Conservation (phyloP, 1,140 invertebrate species). For the Alviniconcha marisindica region DNA sequence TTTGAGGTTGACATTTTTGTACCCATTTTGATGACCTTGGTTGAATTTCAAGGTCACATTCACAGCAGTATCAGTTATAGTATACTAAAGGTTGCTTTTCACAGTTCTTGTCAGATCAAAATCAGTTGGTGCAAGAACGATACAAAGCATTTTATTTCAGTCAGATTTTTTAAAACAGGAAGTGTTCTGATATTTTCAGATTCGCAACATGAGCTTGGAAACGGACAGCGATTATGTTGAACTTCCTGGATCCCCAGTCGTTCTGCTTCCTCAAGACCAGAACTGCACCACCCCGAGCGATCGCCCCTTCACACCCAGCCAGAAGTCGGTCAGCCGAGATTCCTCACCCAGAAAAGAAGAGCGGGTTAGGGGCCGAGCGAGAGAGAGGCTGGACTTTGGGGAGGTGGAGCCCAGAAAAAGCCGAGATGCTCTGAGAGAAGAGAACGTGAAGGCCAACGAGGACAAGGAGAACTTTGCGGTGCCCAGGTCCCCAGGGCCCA, state of each 20-base stretch:
- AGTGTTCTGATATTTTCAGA: too few relatives aligned
- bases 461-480: slow-evolving; percentile 75
- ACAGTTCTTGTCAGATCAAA: too few relatives aligned
- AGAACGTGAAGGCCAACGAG: slow-evolving; percentile 28
- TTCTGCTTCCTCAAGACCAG: slow-evolving; percentile 43
- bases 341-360: slow-evolving; percentile 6
- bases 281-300: slow-evolving; percentile 6
- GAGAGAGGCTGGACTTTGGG: slow-evolving; percentile 60
- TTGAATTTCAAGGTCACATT: too few relatives aligned
- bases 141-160: too few relatives aligned
- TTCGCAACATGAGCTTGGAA: slow-evolving; percentile 46
- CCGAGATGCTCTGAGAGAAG: slow-evolving; percentile 18
- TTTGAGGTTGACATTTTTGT: too few relatives aligned
- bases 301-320: not conserved
- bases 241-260: slow-evolving; percentile 36
- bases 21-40: too few relatives aligned
- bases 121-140: too few relatives aligned
- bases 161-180: not conserved
- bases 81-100: too few relatives aligned
- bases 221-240: slow-evolving; percentile 43
- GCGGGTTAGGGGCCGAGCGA: slow-evolving; percentile 48
- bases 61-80: too few relatives aligned
- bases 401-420: slow-evolving; percentile 46
- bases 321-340: not conserved
- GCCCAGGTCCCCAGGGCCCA: slow-evolving; percentile 31